Evolutionary conservation across 2,797 vertebrate species (phyloP), one percentile per base, ranked within the genome.

Genomic region (Petrocephalus schoutedeni): DNA sequence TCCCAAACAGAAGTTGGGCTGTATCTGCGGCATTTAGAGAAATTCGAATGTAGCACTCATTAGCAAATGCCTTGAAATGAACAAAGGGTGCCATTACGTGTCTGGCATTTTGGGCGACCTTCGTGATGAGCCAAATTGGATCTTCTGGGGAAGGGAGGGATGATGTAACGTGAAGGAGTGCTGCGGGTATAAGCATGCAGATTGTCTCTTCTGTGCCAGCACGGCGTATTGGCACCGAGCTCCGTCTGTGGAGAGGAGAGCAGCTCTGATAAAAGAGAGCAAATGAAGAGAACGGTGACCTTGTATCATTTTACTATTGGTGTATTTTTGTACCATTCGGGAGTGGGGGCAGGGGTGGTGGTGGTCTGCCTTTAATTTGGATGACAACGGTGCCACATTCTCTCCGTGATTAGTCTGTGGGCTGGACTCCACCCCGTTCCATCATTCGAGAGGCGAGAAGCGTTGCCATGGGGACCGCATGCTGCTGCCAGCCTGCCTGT

Each of bases 201-300:
- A 56, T 53, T 87, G 86, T 89, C 90, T 89, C 89, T 54, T 28
- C 19, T 89, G 87, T 88, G 82, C 89, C 90, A 21, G 88, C 12
- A 58, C 41, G 80, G 89, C 89, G 86, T 88, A 61, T 82, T 87
- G 88, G 88, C 87, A 89, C 88, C 89, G 90, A 91, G 86, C 89
- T 67, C 84, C 61, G 71, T 85, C 88, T 87, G 87, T 89, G 67
- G 91, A 90, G 19, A 3, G 91, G 91, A 92, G 92, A 91, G 93
- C 84, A 83, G 90, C 90, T 91, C 51, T 74, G 90, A 87, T 45
- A 49, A 89, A 89, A 87, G 87, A 90, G 86, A 90, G 19, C 1
- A 67, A 53, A 59, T 53, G 28, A 71, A 86, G 19, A 36, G 9
- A 86, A 86, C 19, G 56, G 87, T 4, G 2, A 54, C 32, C 41